Evolutionary conservation across 2,797 vertebrate species (phyloP).

Genomic region (Myripristis murdjan): DNA sequence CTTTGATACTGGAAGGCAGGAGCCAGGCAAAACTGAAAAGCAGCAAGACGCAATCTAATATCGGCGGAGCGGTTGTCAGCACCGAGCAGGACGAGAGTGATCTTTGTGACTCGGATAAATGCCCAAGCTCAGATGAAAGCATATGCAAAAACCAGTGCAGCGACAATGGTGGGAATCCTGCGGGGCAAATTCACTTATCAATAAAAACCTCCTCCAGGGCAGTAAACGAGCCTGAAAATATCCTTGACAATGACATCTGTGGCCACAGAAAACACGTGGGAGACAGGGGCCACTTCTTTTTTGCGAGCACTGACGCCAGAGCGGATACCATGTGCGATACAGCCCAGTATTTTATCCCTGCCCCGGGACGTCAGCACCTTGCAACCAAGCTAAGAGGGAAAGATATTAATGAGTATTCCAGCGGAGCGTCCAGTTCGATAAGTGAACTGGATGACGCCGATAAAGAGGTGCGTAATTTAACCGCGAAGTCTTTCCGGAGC

Average conservation of each 20-base stretch:
- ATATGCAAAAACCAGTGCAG: constrained; percentile 78
- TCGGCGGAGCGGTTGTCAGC: constrained; percentile 66
- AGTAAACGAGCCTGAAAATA: constrained; percentile 87
- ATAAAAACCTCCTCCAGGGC: constrained; percentile 91
- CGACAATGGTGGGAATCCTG: constrained; percentile 74
- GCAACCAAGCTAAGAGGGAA: constrained; percentile 86
- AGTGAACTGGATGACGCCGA: constrained; percentile 98
- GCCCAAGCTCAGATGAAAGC: constrained; percentile 84
- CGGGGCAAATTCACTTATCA: constrained; percentile 91
- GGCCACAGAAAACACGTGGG: constrained; percentile 86
- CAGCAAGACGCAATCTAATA: constrained; percentile 55
- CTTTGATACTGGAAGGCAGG: constrained; percentile 72
- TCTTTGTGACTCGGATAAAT: constrained; percentile 84
- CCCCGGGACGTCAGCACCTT: constrained; percentile 92
- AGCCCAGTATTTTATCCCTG: constrained; percentile 86
- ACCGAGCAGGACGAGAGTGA: constrained; percentile 88
- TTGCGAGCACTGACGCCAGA: constrained; percentile 87
- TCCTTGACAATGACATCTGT: constrained; percentile 80
- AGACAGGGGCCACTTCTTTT: constrained; percentile 90
- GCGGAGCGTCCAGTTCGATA: constrained; percentile 95
- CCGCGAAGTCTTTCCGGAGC: constrained; percentile 95
- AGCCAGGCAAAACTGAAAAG: constrained; percentile 53
- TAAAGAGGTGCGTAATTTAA: constrained; percentile 97
- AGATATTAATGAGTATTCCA: constrained; percentile 93
- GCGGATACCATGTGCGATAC: constrained; percentile 80